Percentiles rank a stretch among this genome's conserved stretches.
Conservation (phyloP, 2,888 invertebrate species). For the Cremastinae sp. region DNA sequence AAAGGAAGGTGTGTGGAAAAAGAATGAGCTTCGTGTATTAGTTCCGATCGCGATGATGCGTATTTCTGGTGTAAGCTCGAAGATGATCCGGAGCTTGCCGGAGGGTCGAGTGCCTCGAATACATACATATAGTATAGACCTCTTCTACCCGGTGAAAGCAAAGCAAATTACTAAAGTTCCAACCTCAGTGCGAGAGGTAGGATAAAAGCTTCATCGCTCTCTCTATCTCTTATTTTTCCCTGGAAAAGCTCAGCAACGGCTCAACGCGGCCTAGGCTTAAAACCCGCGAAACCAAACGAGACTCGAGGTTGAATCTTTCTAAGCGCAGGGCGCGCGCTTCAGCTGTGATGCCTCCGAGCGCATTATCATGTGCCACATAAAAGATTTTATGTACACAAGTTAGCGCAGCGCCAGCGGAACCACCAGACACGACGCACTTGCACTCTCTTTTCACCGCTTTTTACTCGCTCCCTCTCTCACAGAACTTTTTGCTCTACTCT, state of each 20-base stretch:
- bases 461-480: background rate
- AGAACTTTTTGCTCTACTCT: background rate
- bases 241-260: background rate
- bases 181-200: conserved; percentile 51
- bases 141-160: conserved; percentile 67
- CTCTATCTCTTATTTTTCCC: conserved; percentile 28
- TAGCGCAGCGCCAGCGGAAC: conserved; percentile 26
- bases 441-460: conserved; percentile 15
- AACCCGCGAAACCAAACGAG: conserved; percentile 34
- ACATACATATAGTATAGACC: too few species aligned
- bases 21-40: too few species aligned
- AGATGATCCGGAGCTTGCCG: conserved; percentile 21
- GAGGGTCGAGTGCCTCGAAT: conserved; percentile 40
- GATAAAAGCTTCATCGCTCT: conserved; percentile 63
- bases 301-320: background rate
- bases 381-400: conserved; percentile 51
- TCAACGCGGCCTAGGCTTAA: conserved; percentile 12
- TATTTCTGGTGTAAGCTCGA: too few species aligned
- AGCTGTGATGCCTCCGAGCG: background rate
- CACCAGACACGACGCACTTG: conserved; percentile 30
- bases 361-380: conserved; percentile 35
- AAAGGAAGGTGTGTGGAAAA: too few species aligned
- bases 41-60: too few species aligned
- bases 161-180: conserved; percentile 68
- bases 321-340: background rate